Percentiles rank a stretch among this genome's conserved stretches.
Conservation (phyloP, 1,140 invertebrate genomes). For the Diorhabda elongata region DNA sequence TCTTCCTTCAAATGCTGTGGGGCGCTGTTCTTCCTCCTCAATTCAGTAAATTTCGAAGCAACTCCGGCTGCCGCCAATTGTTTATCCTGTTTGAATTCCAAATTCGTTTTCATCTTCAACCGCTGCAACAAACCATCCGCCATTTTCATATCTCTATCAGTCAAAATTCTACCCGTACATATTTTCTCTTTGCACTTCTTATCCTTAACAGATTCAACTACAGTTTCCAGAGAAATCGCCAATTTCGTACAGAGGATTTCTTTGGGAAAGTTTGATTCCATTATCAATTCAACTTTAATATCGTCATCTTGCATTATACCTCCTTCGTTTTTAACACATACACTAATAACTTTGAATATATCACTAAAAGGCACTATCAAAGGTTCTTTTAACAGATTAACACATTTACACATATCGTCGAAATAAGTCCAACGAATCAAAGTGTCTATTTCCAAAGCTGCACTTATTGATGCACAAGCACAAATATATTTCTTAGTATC, state of each 20-base stretch:
- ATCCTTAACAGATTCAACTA: constrained; percentile 29
- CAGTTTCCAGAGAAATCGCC: constrained; percentile 49
- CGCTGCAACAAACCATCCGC: constrained; percentile 55
- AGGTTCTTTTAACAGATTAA: constrained; percentile 52
- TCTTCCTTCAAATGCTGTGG: constrained; percentile 43
- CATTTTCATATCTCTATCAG: constrained; percentile 55
- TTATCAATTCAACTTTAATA: constrained; percentile 54
- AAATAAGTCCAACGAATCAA: constrained; percentile 68
- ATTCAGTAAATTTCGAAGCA: constrained; percentile 54
- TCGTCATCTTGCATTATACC: constrained; percentile 56
- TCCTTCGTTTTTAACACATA: constrained; percentile 49
- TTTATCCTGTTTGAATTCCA: constrained; percentile 77
- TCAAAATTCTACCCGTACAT: constrained; percentile 29
- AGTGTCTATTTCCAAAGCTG: constrained; percentile 66
- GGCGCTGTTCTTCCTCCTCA: constrained; percentile 45
- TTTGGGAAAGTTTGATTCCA: constrained; percentile 52
- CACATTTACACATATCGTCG: constrained; percentile 68
- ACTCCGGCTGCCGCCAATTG: constrained; percentile 64
- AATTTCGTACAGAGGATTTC: constrained; percentile 53
- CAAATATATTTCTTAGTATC: constrained; percentile 71
- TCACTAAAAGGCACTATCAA: constrained; percentile 46
- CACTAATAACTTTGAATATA: constrained; percentile 47
- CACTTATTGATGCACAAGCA: constrained; percentile 72
- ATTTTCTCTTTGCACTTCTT: constrained; percentile 28
- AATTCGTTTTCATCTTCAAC: constrained; percentile 63